Base-by-base conservation (phyloP, 2,888 invertebrate species). In the Cephalotes varians region DNA sequence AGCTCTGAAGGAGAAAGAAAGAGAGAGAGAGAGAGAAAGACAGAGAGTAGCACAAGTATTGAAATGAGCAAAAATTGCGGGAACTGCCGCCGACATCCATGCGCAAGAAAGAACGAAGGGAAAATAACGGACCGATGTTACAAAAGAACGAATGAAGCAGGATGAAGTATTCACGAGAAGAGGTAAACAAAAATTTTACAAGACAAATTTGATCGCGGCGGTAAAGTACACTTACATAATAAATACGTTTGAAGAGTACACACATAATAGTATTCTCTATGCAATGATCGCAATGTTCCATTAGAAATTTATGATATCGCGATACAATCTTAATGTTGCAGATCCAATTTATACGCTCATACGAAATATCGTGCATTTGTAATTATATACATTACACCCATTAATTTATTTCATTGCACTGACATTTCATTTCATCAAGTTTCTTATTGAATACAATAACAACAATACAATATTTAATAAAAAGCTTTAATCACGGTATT, bases 131-230 rank as follows among this genome's bases (percentile, higher is more conserved):
- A 54, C 65, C 40, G 44, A 28, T 28, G 49, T 58, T 58, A 58
- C 65, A 47, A 49, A 31, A 69, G 67, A 71, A 72, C 12, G 83
- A 84, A 51, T 37, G 47, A 54, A 62, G 64, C n/a, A 69, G 51
- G 40, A 86, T 77, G 71, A 79, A 74, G 82, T 69, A 80, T 81
- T 34, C 69, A 71, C 49, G 60, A 77, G 69, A 64, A 60, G 58
- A 83, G 54, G 81, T 65, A 86, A 88, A 86, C 73, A 81, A 85
- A 84, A 83, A 86, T 87, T 89, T 88, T 86, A 86, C 87, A 90
- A 87, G 87, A 86, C 90, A 88, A 90, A 90, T 90, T 88, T 85
- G 81, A 88, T 83, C 83, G 72, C 67, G 69, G 62, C 65, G 51
- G 51, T 47, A 72, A 49, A 76, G 79, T 73, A 58, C 56, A 64